These are phyloP conservation scores for Phenganax marumi DNA, from an alignment of 92 coral and sea anemone species.

Conservation along the genomic window DNA sequence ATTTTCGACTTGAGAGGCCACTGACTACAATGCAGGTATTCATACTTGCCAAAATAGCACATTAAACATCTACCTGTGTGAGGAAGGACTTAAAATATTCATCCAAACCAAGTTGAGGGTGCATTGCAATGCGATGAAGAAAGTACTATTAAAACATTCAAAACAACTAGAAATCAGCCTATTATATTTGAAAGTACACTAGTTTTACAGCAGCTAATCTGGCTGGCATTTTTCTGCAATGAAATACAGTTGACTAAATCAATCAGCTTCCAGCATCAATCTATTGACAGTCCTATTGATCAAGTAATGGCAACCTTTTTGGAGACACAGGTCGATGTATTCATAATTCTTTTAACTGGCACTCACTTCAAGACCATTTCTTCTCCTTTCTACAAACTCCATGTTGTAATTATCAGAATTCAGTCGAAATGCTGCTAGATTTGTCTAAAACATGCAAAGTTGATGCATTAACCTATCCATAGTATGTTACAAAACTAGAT, in stretches of 20 bases:
- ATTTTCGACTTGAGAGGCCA: no score
- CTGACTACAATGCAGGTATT: background rate
- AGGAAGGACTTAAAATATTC: constrained; percentile 72
- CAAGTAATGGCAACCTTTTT: no score
- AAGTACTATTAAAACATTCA: constrained; percentile 73
- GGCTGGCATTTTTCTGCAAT: background rate
- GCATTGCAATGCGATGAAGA: constrained; percentile 82
- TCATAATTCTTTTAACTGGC: background rate
- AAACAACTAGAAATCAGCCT: no score
- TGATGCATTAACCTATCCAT: background rate
- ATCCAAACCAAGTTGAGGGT: constrained; percentile 76
- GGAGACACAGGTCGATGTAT: background rate
- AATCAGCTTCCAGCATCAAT: background rate
- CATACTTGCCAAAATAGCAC: no score
- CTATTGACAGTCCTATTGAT: no score
- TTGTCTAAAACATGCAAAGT: constrained; percentile 48
- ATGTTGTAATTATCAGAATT: constrained; percentile 95
- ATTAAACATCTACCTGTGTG: constrained; percentile 64
- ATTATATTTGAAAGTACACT: no score
- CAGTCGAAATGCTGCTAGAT: constrained; percentile 77
- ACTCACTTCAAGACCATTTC: constrained; percentile 78
- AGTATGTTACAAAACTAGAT: no score
- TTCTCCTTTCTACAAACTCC: constrained; percentile 92
- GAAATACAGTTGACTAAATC: background rate
- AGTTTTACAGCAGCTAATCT: background rate